Evolutionary conservation across 2,888 invertebrate genomes (phyloP), one percentile per base, ranked within the genome.

Genomic region (Caenorhabditis virilis): DNA sequence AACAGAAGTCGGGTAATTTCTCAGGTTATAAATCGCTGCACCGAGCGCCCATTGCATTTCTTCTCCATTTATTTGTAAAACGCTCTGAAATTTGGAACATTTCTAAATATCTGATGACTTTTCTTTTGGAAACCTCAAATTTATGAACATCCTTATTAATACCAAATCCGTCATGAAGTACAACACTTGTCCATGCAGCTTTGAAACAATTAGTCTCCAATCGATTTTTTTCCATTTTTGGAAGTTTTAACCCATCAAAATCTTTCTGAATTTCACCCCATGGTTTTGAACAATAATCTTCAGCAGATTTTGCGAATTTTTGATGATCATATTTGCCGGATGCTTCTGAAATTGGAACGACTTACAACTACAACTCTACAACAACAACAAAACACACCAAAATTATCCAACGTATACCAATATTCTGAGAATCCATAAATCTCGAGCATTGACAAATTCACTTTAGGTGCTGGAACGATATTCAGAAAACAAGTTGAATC

Each of bases 1-100:
- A n/a, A n/a, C n/a, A n/a, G n/a, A n/a, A n/a, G n/a, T n/a, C n/a
- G n/a, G n/a, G n/a, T n/a, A n/a, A n/a, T n/a, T 26, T 41, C 41
- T 48, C 69, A 77, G 72, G 23, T 81, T 74, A 56, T 81, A 86
- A 22, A 87, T 82, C 54, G 87, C 82, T 27, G 87, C 87, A 5
- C 87, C 87, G n/a, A 87, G 78, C 0, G 87, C 86, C 87, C 87
- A 87, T 75, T 87, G 87, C n/a, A 87, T 61, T 60, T 81, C 81
- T 65, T 82, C 79, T 4, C 76, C 77, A 7, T 69, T 66, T 51
- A 81, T 79, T 35, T 69, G 69, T 20, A 74, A 58, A 1, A 78
- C 79, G 35, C 70, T 78, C 63, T 80, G 43, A 54, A 68, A 64
- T 26, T 15, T 11, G 22, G 18, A 45, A 18, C 3, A 20, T 7